Conservation (phyloP, 2,888 invertebrate species). For the Galerucella pusilla region DNA sequence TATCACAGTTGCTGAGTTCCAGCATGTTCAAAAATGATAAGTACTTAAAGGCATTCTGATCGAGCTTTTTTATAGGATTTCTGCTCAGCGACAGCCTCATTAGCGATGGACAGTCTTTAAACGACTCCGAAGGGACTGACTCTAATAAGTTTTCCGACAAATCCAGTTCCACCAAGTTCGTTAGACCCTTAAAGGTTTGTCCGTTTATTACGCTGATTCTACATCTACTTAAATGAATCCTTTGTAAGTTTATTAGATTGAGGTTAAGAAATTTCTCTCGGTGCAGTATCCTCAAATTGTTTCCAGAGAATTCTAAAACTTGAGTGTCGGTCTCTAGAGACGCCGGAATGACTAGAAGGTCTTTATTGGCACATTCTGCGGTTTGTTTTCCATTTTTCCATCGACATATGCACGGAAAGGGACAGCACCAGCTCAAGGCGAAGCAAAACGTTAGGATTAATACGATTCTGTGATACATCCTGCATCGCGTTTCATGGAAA, state of each 20-base stretch:
- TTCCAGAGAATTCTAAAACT: slow-evolving; percentile 87
- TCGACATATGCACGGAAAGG: slow-evolving; percentile 80
- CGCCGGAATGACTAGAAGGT: slow-evolving; percentile 80
- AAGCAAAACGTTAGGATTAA: slow-evolving; percentile 28
- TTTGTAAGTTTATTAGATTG: slow-evolving; percentile 86
- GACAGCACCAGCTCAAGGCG: slow-evolving; percentile 39
- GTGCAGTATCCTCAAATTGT: slow-evolving; percentile 82
- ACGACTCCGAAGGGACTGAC: slow-evolving; percentile 81
- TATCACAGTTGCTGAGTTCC: slow-evolving; percentile 84
- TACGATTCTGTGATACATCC: slow-evolving; percentile 33
- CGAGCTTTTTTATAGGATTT: slow-evolving; percentile 82
- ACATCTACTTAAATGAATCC: slow-evolving; percentile 84
- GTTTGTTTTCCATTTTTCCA: slow-evolving; percentile 94
- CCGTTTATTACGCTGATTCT: slow-evolving; percentile 81
- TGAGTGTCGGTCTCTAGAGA: slow-evolving; percentile 87
- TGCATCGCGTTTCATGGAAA: slow-evolving; percentile 29
- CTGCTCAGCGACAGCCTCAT: slow-evolving; percentile 85
- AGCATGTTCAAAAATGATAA: slow-evolving; percentile 81
- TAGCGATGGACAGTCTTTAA: slow-evolving; percentile 81
- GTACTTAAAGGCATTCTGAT: slow-evolving; percentile 78
- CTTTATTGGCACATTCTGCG: slow-evolving; percentile 86
- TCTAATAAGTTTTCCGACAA: slow-evolving; percentile 84
- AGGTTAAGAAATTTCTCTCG: slow-evolving; percentile 83
- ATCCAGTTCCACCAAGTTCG: slow-evolving; percentile 90
- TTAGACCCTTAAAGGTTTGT: slow-evolving; percentile 84